A percentile compares a stretch with the other conserved stretches of the same genome.
Conservation (phyloP, 2,797 vertebrate species). For the Lates japonicus region DNA sequence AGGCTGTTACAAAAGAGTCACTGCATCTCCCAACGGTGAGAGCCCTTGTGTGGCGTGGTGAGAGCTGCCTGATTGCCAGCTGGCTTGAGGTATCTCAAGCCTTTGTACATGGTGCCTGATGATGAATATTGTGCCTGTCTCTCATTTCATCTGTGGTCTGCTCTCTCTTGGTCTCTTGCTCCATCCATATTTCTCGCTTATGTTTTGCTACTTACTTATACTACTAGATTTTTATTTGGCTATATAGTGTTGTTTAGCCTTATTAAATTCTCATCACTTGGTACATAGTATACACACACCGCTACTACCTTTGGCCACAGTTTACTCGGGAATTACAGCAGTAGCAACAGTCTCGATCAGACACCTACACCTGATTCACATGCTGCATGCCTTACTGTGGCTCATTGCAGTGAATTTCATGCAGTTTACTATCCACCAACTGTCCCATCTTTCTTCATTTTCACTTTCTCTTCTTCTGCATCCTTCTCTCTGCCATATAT, state of each 20-base stretch:
- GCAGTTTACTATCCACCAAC: not conserved
- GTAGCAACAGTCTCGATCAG: not conserved
- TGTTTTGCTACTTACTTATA: not conserved
- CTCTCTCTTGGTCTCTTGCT: slow-evolving; percentile 20
- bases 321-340: not conserved
- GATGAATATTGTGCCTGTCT: slow-evolving; percentile 47
- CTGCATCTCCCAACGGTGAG: slow-evolving; percentile 9
- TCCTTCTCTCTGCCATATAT: not conserved
- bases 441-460: not conserved
- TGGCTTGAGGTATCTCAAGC: slow-evolving; percentile 49
- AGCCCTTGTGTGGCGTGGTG: slow-evolving; percentile 22
- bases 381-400: not conserved
- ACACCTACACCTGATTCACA: not conserved
- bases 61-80: slow-evolving; percentile 49
- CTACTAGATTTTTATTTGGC: not conserved
- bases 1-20: slow-evolving; percentile 20
- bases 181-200: not conserved
- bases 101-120: slow-evolving; percentile 31
- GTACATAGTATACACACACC: not conserved
- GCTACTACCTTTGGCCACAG: not conserved
- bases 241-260: not conserved
- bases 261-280: not conserved
- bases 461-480: not conserved
- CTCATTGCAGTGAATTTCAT: not conserved
- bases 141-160: slow-evolving; percentile 10